Conservation (phyloP, 2,888 invertebrate species). For the Pharmacophagus antenor region DNA sequence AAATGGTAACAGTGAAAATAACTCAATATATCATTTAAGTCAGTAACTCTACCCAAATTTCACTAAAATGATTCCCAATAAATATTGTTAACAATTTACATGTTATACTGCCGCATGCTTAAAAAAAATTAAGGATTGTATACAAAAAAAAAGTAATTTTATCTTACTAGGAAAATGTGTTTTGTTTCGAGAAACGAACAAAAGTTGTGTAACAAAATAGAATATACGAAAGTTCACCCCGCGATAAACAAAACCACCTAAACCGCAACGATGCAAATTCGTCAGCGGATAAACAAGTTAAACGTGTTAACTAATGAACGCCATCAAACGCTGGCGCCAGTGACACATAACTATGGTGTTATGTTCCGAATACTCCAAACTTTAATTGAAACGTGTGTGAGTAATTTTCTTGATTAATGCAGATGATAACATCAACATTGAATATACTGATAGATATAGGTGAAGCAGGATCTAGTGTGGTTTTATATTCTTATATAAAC, state of each 20-base stretch:
- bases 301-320: slow-evolving; percentile 62
- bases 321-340: slow-evolving; percentile 61
- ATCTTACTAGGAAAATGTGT: not conserved
- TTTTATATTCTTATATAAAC: not conserved
- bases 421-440: slow-evolving; percentile 33
- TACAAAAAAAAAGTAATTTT: not conserved
- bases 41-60: not conserved
- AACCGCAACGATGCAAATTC: slow-evolving; percentile 36
- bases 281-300: slow-evolving; percentile 43
- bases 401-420: slow-evolving; percentile 46
- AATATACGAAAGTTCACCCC: slow-evolving; percentile 7
- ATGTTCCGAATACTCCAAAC: slow-evolving; percentile 52
- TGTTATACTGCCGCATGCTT: not conserved
- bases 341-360: slow-evolving; percentile 55
- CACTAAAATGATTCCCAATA: not conserved
- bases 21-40: too few species aligned
- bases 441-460: slow-evolving; percentile 3
- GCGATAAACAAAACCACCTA: slow-evolving; percentile 26
- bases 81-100: too few species aligned
- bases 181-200: not conserved
- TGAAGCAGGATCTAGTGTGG: not conserved
- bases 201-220: not conserved
- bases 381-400: slow-evolving; percentile 44
- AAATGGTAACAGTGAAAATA: too few species aligned
- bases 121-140: not conserved